These are phyloP conservation scores for Sabellastarte sp. DNA, from an alignment of 2,888 invertebrate genomes.

Conservation along the genomic window DNA sequence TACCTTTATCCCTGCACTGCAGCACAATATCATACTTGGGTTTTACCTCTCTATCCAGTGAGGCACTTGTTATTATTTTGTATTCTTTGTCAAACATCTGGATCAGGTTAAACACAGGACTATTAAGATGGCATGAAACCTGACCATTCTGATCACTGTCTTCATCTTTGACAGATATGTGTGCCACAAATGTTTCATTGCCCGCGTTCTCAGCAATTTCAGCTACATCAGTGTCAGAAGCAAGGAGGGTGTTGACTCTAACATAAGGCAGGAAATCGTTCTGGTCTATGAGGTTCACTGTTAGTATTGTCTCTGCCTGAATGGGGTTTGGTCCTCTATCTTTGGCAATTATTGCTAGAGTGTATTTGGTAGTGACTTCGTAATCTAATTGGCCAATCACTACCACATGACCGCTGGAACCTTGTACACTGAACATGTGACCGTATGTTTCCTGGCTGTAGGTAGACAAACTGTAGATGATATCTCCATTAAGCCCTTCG, in stretches of 20 bases:
- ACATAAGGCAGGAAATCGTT: constrained; percentile 16
- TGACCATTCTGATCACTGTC: constrained; percentile 10
- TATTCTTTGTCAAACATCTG: constrained; percentile 7
- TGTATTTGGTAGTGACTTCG: neutral
- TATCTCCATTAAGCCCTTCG: neutral
- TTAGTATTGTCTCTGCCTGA: neutral
- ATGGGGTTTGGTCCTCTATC: constrained; percentile 3
- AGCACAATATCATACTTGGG: constrained; percentile 1
- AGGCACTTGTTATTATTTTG: constrained; percentile 6
- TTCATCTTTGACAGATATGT: constrained; percentile 14
- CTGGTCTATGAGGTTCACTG: constrained; percentile 9
- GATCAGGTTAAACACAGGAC: constrained; percentile 7
- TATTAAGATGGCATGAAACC: constrained; percentile 5
- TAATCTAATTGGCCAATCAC: constrained; percentile 8
- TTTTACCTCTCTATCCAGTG: constrained; percentile 12
- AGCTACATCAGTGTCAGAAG: constrained; percentile 4
- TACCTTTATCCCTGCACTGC: constrained; percentile 12
- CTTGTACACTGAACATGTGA: neutral
- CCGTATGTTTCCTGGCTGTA: neutral
- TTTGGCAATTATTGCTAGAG: neutral
- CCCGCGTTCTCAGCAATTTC: constrained; percentile 10
- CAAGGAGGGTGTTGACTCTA: constrained; percentile 8
- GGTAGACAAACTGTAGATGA: neutral
- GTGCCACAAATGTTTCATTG: constrained; percentile 13
- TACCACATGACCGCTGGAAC: constrained; percentile 9